Percentiles rank a stretch among this genome's conserved stretches.
Evolutionary conservation across 2,113 vertebrate genomes (phyloP).

Genomic region (Mystacornis crossleyi): DNA sequence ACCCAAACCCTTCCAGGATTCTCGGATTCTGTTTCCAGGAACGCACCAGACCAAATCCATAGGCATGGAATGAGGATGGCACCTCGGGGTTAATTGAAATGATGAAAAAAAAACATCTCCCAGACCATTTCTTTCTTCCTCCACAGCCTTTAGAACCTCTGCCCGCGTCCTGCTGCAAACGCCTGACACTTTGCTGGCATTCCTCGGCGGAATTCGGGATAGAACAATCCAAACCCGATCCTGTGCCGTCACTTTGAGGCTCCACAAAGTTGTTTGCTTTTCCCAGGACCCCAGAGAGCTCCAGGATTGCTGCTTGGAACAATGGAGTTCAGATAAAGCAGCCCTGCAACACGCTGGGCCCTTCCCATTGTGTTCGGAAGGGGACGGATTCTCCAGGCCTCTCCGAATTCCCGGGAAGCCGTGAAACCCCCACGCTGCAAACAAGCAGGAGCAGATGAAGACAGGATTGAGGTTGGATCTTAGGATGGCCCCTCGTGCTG

Average conservation of each 20-base stretch:
- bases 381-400: not conserved
- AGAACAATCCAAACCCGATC: not conserved
- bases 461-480: not conserved
- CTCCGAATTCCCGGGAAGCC: not conserved
- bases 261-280: not conserved
- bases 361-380: not conserved
- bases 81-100: not conserved
- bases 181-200: not conserved
- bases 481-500: not conserved
- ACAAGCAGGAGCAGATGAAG: not conserved
- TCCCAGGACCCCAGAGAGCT: not conserved
- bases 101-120: not conserved
- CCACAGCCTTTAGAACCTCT: not conserved
- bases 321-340: constrained; percentile 9
- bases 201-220: fast-evolving
- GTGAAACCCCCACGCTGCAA: not conserved
- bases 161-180: not conserved
- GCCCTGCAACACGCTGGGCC: not conserved
- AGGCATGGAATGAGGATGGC: not conserved
- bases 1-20: not conserved
- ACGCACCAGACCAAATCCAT: not conserved
- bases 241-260: not conserved
- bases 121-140: not conserved
- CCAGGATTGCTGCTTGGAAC: not conserved
- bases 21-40: not conserved